Evolutionary conservation across 2,888 invertebrate species (phyloP).

Genomic region (Cerceris ruficornis): DNA sequence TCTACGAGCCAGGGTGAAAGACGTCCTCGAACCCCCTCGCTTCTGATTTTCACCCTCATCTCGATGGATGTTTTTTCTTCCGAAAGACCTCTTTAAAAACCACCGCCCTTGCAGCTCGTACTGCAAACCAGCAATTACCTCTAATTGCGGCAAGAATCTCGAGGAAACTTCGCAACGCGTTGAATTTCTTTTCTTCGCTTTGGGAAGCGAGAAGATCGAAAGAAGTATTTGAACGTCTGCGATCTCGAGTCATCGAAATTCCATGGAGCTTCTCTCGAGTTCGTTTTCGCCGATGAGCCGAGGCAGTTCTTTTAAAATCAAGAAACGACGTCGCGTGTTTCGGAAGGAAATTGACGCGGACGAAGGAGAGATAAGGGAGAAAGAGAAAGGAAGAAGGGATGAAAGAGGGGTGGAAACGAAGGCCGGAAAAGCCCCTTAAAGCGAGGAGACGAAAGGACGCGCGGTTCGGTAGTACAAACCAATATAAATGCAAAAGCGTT

Average conservation of each 20-base stretch:
- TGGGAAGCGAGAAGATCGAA: not conserved
- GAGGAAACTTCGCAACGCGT: not conserved
- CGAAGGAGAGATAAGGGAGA: not conserved
- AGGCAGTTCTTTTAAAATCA: conserved; percentile 31
- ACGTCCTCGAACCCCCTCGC: too few species aligned
- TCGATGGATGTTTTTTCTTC: too few species aligned
- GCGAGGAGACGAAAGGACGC: conserved; percentile 5
- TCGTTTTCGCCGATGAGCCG: conserved; percentile 15
- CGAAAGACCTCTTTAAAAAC: too few species aligned
- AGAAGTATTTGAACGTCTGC: not conserved
- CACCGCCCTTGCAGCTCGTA: too few species aligned
- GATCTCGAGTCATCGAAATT: conserved; percentile 27
- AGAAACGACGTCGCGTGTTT: conserved; percentile 34
- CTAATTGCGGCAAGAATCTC: not conserved
- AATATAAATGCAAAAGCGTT: conserved; percentile 75
- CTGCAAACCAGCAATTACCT: too few species aligned
- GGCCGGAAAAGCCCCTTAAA: not conserved
- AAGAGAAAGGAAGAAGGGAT: not conserved
- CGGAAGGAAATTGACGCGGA: conserved; percentile 27
- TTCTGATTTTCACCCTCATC: too few species aligned
- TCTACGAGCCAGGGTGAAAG: too few species aligned
- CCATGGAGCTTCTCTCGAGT: conserved; percentile 2
- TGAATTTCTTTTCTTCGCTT: too few species aligned
- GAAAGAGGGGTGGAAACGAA: not conserved
- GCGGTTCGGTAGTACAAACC: conserved; percentile 49